Evolutionary conservation across 2,888 invertebrate genomes (phyloP), one percentile per base, ranked within the genome.

Genomic region (Aphrophora alni): DNA sequence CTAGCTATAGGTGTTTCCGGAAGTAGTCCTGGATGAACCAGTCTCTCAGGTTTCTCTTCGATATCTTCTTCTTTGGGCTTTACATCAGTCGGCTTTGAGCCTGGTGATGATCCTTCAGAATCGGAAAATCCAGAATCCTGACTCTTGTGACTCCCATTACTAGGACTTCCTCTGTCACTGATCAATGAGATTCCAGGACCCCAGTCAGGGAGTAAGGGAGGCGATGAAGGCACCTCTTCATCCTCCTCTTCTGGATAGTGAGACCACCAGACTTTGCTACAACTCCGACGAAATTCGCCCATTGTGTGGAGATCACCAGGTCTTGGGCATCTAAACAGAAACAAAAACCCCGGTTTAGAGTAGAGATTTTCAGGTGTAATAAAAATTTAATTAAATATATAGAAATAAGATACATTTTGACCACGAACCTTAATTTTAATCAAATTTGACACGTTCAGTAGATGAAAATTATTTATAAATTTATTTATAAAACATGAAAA

Each of bases 81-180:
- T 12, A 10, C 5, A 2, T 59, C 21, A 1, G 59, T 88, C 73
- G 86, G 87, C 75, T 84, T 86, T 59, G 89, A 89, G 12, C 89
- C 68, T 68, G 90, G 90, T n/a, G 91, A 75, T 27, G 82, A 81
- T 38, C 81, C 80, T 68, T 94, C 95, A 0, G 94, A 93, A 86
- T 95, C 95, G 0, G 95, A 95, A 88, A 95, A 95, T 0, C 95
- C 95, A 0, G 95, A 95, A 88, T 95, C 95, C 88, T 94, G 94
- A 86, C 94, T 94, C 82, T 93, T 92, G 83, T 93, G 93, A 87
- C 93, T 93, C 33, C 85, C 84, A 72, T 82, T 83, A 80, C 88
- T 92, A 83, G 89, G 91, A 86, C 90, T 92, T 86, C 89, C 85
- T 84, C 82, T 83, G 85, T 86, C 87, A 3, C 70, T 69, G 26